Conservation (phyloP, 2,113 vertebrate genomes). For the Alaudala cheleensis region DNA sequence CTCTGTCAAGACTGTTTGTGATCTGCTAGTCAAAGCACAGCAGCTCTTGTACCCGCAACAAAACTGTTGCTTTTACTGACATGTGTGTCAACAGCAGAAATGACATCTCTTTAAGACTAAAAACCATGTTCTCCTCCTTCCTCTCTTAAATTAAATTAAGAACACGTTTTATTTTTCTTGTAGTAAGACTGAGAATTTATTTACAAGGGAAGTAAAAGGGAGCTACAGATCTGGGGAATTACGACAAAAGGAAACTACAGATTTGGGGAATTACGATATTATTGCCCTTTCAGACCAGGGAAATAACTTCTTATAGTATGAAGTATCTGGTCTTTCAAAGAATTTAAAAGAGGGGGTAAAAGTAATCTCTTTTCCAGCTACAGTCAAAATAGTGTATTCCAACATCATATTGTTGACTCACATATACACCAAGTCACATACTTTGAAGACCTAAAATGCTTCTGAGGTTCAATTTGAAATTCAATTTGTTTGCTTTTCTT, state of each 20-base stretch:
- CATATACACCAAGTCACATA: background rate
- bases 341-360: background rate
- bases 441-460: background rate
- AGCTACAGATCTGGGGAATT: background rate
- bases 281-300: background rate
- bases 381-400: background rate
- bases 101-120: background rate
- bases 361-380: background rate
- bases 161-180: background rate
- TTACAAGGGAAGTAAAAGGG: background rate
- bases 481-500: background rate
- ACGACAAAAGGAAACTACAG: background rate
- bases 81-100: background rate
- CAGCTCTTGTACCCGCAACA: background rate
- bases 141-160: background rate
- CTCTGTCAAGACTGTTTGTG: constrained; percentile 30
- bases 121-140: background rate
- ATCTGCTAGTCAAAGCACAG: constrained; percentile 29
- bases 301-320: background rate
- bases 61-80: background rate
- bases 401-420: background rate
- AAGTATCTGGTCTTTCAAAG: background rate
- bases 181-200: background rate
- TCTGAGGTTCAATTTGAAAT: background rate
- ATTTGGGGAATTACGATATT: background rate